Evolutionary conservation across 2,888 invertebrate genomes (phyloP), one percentile per base, ranked within the genome.

Genomic region (Lasioglossum marginatum): DNA sequence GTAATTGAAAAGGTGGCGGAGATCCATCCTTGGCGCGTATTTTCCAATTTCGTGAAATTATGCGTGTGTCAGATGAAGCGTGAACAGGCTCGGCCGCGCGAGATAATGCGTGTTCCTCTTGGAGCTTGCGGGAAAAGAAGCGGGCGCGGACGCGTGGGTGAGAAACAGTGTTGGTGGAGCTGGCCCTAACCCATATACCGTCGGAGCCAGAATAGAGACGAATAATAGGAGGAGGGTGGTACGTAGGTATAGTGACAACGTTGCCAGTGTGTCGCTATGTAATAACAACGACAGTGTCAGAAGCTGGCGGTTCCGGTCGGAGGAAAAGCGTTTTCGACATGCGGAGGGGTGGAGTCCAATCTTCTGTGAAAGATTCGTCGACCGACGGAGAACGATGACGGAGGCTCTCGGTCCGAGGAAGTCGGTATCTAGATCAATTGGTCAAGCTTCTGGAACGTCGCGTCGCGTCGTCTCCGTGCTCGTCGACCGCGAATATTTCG

Each of bases 101-200:
- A 60, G 83, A 74, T 71, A 27, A 82, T 72, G 81, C 70, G 83
- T 80, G 87, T 85, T 85, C 83, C 79, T 85, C 77, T 86, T 77
- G 37, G 74, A 66, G 68, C 48, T 27, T 16, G 60, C 72, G 81
- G 85, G 84, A 88, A 80, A 90, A 84, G 85, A 85, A 86, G 79
- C 84, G 80, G 81, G 48, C 83, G 82, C 85, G 83, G 57, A 37
- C 77, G 92, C 91, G 93, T 92, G 92, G 91, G 92, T 92, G 91
- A 86, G 86, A 85, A 70, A 88, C 90, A 83, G 81, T 89, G 89
- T 90, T 94, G 93, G 92, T 94, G 92, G 91, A 93, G 92, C 91
- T 94, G 94, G 93, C 94, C 94, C 93, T 94, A 94, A 94, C 94
- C 94, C 90, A 94, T 94, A 94, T 94, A 93, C 86, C 86, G 89